Evolutionary conservation across 1,140 invertebrate genomes (phyloP), one percentile per base, ranked within the genome.

Genomic region (Drosophila saltans): DNA sequence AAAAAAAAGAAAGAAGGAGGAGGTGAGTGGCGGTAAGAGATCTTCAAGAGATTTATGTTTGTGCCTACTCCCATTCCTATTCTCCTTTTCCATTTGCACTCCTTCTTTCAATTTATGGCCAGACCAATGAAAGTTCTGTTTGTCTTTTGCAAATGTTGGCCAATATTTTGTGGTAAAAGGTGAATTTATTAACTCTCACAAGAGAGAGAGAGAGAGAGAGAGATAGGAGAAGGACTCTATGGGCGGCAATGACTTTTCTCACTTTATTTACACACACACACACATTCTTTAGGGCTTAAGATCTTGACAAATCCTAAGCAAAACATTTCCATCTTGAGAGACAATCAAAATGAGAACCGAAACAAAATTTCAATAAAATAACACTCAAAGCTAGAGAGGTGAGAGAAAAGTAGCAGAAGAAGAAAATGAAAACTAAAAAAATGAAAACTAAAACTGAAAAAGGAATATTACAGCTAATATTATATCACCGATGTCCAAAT

Each of bases 81-180:
- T 36, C 33, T 5, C 33, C 33, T 36, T 7, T 36, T 36, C 6
- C 45, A 52, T 26, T 24, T 2, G 16, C 21, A 52, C 33, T 3
- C 33, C 28, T 30, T 30, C 28, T 30, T 30, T 30, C 33, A 36
- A 36, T 36, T 36, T 36, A 36, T 24, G 24, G 21, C 21, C 5
- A 8, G 8, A 3, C 21, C 21, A 48, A 24, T 28, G 1, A 10
- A 33, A 83, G 71, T 26, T 62, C 66, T 86, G 82, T 86, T 88
- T 86, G 76, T 86, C 72, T 83, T 83, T 74, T 58, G 83, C 83
- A 83, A 86, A 86, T 86, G 80, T 80, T 83, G 79, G 84, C 73
- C 83, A 86, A 88, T 86, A 86, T 86, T 86, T 86, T 86, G 83
- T 69, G 83, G 77, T 86, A 86, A 86, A 86, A 86, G 82, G 82